A percentile compares a stretch with the other conserved stretches of the same genome.
Conservation (phyloP, 2,113 vertebrate species). For the Speoplatyrhinus poulsoni region DNA sequence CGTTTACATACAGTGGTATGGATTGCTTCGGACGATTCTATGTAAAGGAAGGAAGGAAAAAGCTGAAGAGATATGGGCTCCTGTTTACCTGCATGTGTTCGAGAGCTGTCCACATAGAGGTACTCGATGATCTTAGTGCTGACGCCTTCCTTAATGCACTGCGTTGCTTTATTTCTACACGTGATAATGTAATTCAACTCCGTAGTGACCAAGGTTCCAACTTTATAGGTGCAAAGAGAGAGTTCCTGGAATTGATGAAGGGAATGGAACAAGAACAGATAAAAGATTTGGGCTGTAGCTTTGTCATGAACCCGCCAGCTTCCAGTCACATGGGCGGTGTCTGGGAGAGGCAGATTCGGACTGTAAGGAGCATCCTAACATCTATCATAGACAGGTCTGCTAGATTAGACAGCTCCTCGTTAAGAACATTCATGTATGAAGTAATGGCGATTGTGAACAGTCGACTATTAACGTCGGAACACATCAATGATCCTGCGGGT, state of each 20-base stretch:
- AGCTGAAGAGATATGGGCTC: not conserved
- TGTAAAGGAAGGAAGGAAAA: conserved; percentile 11
- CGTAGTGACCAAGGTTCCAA: not conserved
- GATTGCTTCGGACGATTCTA: conserved; percentile 16
- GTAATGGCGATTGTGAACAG: conserved; percentile 30
- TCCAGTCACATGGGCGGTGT: not conserved
- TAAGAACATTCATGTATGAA: conserved; percentile 20
- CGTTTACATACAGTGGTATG: conserved; percentile 8
- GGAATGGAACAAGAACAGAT: conserved; percentile 9
- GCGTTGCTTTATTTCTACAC: not conserved
- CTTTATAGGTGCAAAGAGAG: not conserved
- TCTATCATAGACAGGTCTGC: not conserved
- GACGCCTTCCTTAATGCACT: not conserved
- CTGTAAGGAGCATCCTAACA: too few species aligned
- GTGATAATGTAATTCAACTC: not conserved
- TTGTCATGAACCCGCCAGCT: conserved; percentile 16
- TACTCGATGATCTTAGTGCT: not conserved
- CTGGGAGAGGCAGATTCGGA: too few species aligned
- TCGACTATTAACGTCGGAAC: conserved; percentile 22
- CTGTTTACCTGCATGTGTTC: not conserved
- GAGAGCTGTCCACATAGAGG: not conserved
- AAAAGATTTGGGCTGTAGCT: conserved; percentile 11
- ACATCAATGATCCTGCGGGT: conserved; percentile 18
- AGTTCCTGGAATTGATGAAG: conserved; percentile 5
- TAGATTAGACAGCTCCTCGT: not conserved